These are phyloP conservation scores for Eupithecia dodoneata DNA, from an alignment of 2,888 invertebrate species.

Conservation along the genomic window DNA sequence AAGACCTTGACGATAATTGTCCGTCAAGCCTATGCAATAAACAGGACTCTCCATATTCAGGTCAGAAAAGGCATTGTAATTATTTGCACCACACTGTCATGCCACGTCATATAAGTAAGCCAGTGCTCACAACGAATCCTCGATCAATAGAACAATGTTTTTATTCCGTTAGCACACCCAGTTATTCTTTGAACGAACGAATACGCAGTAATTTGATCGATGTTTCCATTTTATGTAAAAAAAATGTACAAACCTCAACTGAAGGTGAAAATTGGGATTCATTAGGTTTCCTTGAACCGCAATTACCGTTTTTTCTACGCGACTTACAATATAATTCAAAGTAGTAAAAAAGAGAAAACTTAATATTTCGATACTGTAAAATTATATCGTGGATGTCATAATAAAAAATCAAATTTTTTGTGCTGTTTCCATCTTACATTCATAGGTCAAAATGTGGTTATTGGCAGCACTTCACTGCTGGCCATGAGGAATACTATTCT, in stretches of 20 bases:
- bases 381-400: not conserved
- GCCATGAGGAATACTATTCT: conserved; percentile 44
- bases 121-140: conserved; percentile 28
- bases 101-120: conserved; percentile 44
- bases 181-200: not conserved
- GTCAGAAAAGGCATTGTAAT: conserved; percentile 3
- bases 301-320: conserved; percentile 64
- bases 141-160: conserved; percentile 46
- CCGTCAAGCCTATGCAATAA: not conserved
- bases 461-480: conserved; percentile 29
- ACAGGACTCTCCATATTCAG: not conserved
- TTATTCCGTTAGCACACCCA: conserved; percentile 27
- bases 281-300: conserved; percentile 62
- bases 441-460: not conserved
- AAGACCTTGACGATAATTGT: not conserved
- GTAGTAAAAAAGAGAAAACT: not conserved
- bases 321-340: conserved; percentile 42
- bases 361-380: not conserved
- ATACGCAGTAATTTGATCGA: conserved; percentile 53
- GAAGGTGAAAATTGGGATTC: conserved; percentile 51
- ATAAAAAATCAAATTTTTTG: not conserved
- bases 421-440: not conserved
- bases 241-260: conserved; percentile 10
- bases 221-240: conserved; percentile 49
- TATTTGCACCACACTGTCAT: conserved; percentile 50